phyloP scores from a whole-genome alignment of 2,113 vertebrate species.

The Bothrops jararaca region DNA sequence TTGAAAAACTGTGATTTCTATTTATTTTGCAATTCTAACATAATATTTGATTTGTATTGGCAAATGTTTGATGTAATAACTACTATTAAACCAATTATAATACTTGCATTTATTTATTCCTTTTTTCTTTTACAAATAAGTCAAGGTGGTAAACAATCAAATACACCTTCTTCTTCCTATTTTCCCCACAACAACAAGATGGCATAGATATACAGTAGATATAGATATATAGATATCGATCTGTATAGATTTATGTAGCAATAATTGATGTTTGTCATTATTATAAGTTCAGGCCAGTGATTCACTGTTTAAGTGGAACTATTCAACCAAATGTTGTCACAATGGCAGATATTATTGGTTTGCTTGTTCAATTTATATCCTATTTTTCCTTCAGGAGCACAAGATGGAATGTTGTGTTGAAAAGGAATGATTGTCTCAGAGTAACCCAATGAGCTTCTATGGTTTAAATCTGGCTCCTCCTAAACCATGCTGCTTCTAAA shows the following conservation, averaged over 20 bases:
- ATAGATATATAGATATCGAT: neutral
- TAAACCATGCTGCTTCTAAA: neutral
- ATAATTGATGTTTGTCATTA: neutral
- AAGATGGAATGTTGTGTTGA: neutral
- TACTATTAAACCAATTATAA: neutral
- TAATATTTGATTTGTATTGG: neutral
- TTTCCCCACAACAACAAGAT: neutral
- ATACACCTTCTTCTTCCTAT: neutral
- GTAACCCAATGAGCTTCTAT: neutral
- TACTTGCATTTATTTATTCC: neutral
- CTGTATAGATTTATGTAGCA: neutral
- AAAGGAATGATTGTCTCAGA: neutral
- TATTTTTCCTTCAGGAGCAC: neutral
- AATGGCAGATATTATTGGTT: constrained; percentile 14
- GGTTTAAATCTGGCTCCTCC: neutral
- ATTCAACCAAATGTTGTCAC: constrained; percentile 29
- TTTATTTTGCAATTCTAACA: neutral
- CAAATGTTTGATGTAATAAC: neutral
- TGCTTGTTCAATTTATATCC: neutral
- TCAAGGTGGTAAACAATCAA: neutral
- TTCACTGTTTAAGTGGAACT: constrained; percentile 4
- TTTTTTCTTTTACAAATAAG: neutral
- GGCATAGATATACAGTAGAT: neutral
- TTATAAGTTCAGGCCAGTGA: neutral
- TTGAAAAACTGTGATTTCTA: neutral